Percentiles rank a stretch among this genome's conserved stretches.
These are phyloP conservation scores for Andrena marginata DNA, from an alignment of 2,888 invertebrate genomes.

Conservation along the genomic window DNA sequence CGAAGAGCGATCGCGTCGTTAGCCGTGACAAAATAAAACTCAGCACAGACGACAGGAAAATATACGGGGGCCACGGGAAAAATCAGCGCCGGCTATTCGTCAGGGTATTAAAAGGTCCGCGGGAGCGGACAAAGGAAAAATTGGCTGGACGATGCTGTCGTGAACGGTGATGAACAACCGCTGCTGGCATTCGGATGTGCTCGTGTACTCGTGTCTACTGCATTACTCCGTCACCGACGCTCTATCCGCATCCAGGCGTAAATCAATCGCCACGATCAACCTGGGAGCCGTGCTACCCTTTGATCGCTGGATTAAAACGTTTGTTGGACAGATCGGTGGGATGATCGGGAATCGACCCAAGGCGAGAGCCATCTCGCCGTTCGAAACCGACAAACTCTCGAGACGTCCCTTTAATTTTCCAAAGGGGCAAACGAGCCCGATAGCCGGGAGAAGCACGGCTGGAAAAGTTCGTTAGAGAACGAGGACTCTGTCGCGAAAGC, in stretches of 20 bases:
- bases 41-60: conserved; percentile 34
- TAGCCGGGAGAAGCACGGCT: neutral
- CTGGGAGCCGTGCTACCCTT: neutral
- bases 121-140: conserved; percentile 64
- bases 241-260: conserved; percentile 7
- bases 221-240: conserved; percentile 40
- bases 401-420: neutral
- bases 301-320: conserved; percentile 2
- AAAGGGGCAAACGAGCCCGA: conserved; percentile 21
- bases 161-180: conserved; percentile 60
- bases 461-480: conserved; percentile 37
- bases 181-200: conserved; percentile 43
- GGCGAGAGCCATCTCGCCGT: neutral
- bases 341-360: neutral
- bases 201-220: conserved; percentile 18
- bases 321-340: neutral
- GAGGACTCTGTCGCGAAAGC: conserved; percentile 40
- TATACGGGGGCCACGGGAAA: conserved; percentile 38
- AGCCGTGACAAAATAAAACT: conserved; percentile 41
- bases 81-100: conserved; percentile 62
- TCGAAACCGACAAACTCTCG: neutral
- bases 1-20: conserved; percentile 28
- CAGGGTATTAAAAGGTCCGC: conserved; percentile 62
- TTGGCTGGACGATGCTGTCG: conserved; percentile 46
- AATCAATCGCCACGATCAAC: conserved; percentile 45